Conservation (phyloP, 2,797 vertebrate species). For the Falco cherrug region DNA sequence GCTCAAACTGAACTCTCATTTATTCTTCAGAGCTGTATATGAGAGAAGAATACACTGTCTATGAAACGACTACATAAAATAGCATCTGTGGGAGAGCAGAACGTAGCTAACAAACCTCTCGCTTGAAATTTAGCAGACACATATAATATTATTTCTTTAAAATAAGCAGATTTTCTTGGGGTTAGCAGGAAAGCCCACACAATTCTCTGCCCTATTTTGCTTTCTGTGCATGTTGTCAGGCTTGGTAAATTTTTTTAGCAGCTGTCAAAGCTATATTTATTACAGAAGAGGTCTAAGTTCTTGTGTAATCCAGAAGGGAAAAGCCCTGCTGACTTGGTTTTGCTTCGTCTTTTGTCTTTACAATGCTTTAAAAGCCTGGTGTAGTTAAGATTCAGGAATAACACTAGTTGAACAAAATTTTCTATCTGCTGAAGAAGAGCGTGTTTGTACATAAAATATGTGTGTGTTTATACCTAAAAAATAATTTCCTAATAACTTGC, state of each 20-base stretch:
- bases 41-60: not conserved
- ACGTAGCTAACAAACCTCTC: not conserved
- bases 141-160: not conserved
- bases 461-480: not conserved
- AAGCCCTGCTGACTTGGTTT: conserved; percentile 62
- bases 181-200: conserved; percentile 20
- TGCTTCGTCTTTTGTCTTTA: conserved; percentile 65
- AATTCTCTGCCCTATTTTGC: conserved; percentile 61
- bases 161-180: conserved; percentile 39
- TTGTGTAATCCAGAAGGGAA: conserved; percentile 70
- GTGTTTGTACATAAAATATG: not conserved
- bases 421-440: conserved; percentile 11
- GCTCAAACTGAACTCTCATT: conserved; percentile 20
- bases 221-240: conserved; percentile 68
- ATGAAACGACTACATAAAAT: not conserved
- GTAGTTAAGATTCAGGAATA: conserved; percentile 64
- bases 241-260: conserved; percentile 78
- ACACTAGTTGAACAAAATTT: conserved; percentile 5
- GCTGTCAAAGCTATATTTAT: conserved; percentile 79
- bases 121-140: not conserved
- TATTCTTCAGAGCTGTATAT: not conserved
- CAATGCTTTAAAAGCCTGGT: conserved; percentile 62
- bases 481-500: not conserved
- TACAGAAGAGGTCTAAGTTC: conserved; percentile 63
- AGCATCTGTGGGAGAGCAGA: not conserved